Base-by-base conservation (phyloP, 2,797 vertebrate species). In the Iguana delicatissima region DNA sequence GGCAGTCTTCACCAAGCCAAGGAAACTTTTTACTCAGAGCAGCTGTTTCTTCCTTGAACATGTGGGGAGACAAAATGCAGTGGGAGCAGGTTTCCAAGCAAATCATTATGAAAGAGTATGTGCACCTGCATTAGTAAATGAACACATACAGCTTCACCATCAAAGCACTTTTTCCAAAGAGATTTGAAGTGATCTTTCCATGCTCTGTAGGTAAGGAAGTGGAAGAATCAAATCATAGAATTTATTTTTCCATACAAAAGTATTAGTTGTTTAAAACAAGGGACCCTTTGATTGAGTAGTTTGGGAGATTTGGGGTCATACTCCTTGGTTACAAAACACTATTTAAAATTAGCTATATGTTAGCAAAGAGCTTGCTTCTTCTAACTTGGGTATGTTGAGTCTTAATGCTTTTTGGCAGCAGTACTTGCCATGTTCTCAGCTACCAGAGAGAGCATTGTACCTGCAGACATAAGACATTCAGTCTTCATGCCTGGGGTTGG, bases 21-120 rank as follows among this genome's bases (percentile, higher is more conserved):
- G 93, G 79, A 79, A 86, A 86, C 4, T 74, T 84, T 94, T 83
- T 69, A 90, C 94, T 90, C 90, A 92, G 85, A 90, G 35, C 22
- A 96, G 87, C 92, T 91, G 55, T 92, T 95, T 92, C 89, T 95
- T 92, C 89, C 94, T 90, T 95, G 92, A 91, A 38, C 0, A 1
- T 91, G 50, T 52, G 62, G 77, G 0, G 0, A 35, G 89, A n/a
- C 10, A 12, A 90, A 92, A 80, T 93, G 86, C 76, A 35, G 1
- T 89, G 86, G 91, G 73, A 94, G 91, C 81, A 91, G 72, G 80
- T 81, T 87, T 42, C 42, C 89, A 35, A 77, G 87, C 88, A 92
- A 89, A 72, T 72, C 46, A 42, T 9, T 29, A 4, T 84, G 50
- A 88, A 88, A 85, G 74, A 74, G 46, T 88, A 92, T 57, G 10